These are phyloP conservation scores for Cheilosia urbana DNA, from an alignment of 2,888 invertebrate genomes.

Conservation along the genomic window DNA sequence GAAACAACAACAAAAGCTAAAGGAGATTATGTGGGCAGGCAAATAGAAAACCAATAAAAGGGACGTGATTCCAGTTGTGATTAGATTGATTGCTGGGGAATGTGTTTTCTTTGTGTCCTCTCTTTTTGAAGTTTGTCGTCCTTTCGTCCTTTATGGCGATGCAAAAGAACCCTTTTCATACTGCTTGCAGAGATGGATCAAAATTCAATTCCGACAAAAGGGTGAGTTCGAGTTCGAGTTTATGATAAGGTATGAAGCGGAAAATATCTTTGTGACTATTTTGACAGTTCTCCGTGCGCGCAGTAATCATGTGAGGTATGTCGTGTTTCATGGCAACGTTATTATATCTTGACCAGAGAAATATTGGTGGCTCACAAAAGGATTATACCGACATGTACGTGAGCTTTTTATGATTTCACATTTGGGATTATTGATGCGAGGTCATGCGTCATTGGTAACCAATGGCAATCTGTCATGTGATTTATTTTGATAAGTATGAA, in stretches of 20 bases:
- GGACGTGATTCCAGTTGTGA: conserved; percentile 70
- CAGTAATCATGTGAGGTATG: conserved; percentile 60
- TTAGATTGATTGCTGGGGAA: conserved; percentile 72
- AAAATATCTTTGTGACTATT: conserved; percentile 73
- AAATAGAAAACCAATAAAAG: conserved; percentile 75
- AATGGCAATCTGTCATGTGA: conserved; percentile 74
- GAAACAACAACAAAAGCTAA: conserved; percentile 64
- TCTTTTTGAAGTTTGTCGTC: conserved; percentile 33
- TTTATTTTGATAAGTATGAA: conserved; percentile 51
- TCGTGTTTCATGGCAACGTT: conserved; percentile 49
- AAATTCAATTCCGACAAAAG: conserved; percentile 63
- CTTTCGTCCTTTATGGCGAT: conserved; percentile 62
- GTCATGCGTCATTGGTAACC: conserved; percentile 66
- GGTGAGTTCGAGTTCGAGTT: conserved; percentile 62
- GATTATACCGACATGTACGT: conserved; percentile 72
- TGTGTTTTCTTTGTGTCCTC: conserved; percentile 23
- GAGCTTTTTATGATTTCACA: conserved; percentile 72
- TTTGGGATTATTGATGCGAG: conserved; percentile 73
- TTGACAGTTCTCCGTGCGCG: conserved; percentile 55
- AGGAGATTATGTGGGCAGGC: conserved; percentile 73
- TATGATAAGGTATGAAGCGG: conserved; percentile 71
- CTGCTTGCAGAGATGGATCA: conserved; percentile 28
- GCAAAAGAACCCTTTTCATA: conserved; percentile 53
- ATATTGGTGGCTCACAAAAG: conserved; percentile 52
- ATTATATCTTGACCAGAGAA: conserved; percentile 67